These are phyloP conservation scores for Plusia festucae DNA, from an alignment of 2,888 invertebrate genomes.

Conservation along the genomic window DNA sequence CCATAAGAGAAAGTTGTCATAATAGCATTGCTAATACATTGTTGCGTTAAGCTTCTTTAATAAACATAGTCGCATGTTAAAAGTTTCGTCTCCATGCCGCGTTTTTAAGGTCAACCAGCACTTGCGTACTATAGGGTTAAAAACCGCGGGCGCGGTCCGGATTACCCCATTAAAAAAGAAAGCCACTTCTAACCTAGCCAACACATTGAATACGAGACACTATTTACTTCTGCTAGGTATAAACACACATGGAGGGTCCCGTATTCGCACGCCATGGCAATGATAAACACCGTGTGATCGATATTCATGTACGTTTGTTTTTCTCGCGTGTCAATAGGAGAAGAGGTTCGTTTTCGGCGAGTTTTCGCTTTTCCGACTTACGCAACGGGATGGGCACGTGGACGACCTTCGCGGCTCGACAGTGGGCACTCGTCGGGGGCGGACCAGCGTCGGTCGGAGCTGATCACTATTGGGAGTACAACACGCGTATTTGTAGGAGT, in stretches of 20 bases:
- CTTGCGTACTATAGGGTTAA: constrained; percentile 77
- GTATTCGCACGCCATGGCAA: constrained; percentile 67
- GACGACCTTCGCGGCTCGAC: constrained; percentile 57
- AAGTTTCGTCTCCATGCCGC: constrained; percentile 62
- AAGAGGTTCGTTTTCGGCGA: constrained; percentile 73
- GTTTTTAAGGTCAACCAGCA: constrained; percentile 83
- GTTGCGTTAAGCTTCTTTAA: constrained; percentile 71
- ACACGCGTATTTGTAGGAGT: constrained; percentile 63
- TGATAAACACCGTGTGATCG: constrained; percentile 82
- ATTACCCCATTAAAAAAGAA: constrained; percentile 75
- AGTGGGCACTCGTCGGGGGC: constrained; percentile 55
- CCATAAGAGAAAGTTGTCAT: constrained; percentile 34
- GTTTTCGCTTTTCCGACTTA: constrained; percentile 77
- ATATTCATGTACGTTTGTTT: constrained; percentile 80
- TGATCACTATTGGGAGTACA: constrained; percentile 49
- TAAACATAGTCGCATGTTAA: constrained; percentile 70
- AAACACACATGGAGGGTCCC: constrained; percentile 65
- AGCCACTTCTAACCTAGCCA: constrained; percentile 71
- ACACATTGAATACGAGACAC: constrained; percentile 61
- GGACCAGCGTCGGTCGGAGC: constrained; percentile 48
- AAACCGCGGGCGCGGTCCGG: constrained; percentile 82
- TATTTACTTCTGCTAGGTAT: constrained; percentile 68
- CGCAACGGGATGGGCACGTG: constrained; percentile 83
- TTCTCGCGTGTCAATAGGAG: constrained; percentile 83
- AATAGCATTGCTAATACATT: constrained; percentile 53